Conservation (phyloP, 2,113 vertebrate species). For the Dipodomys ordii region DNA sequence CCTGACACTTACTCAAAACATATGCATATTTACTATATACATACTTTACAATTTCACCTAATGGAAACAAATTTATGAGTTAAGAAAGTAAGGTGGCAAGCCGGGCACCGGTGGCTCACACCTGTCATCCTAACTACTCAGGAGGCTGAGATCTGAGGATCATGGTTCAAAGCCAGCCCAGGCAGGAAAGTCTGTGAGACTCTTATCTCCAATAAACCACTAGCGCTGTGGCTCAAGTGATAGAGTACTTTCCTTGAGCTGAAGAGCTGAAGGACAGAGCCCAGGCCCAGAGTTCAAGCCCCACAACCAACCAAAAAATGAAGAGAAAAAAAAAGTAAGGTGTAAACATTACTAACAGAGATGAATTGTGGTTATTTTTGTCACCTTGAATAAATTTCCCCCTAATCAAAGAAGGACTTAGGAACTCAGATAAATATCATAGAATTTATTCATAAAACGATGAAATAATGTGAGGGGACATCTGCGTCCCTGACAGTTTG, state of each 20-base stretch:
- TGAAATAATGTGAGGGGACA: neutral
- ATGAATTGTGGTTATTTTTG: conserved; percentile 18
- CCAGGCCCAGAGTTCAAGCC: too few relatives aligned
- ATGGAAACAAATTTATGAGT: neutral
- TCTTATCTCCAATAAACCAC: too few relatives aligned
- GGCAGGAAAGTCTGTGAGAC: too few relatives aligned
- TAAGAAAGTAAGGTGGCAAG: neutral
- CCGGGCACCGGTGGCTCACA: too few relatives aligned
- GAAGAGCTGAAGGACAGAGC: too few relatives aligned
- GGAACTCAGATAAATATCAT: neutral
- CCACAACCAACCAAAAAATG: too few relatives aligned
- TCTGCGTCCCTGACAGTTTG: neutral
- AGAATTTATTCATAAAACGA: conserved; percentile 6
- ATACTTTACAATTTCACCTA: neutral
- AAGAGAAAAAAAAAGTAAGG: too few relatives aligned
- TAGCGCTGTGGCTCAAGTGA: too few relatives aligned
- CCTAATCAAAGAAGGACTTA: conserved; percentile 15
- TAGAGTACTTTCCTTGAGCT: too few relatives aligned
- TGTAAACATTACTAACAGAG: neutral
- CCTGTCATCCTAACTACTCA: too few relatives aligned
- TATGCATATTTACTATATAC: neutral
- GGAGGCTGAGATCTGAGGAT: too few relatives aligned
- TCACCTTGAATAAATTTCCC: conserved; percentile 18
- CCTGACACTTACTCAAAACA: conserved; percentile 1
- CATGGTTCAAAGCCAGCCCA: too few relatives aligned